Percentiles rank a stretch among this genome's conserved stretches.
Evolutionary conservation across 2,888 invertebrate species (phyloP).

Genomic region (Aethes cnicana): DNA sequence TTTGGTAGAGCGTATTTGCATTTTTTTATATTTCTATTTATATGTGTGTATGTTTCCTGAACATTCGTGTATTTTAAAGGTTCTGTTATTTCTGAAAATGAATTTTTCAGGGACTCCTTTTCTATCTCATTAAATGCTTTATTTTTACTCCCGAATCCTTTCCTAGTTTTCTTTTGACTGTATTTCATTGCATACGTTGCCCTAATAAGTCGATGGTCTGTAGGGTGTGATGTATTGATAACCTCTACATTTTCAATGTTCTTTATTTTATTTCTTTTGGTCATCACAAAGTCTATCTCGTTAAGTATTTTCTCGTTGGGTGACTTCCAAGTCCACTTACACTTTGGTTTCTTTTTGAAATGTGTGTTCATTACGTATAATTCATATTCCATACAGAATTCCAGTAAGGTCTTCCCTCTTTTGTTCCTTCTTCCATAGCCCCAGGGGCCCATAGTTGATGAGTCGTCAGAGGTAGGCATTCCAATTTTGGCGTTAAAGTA

Average conservation of each 20-base stretch:
- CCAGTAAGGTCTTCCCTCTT: neutral
- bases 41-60: neutral
- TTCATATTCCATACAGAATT: neutral
- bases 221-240: constrained; percentile 2
- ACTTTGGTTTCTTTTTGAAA: neutral
- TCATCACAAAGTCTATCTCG: constrained; percentile 2
- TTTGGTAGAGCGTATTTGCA: neutral
- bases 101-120: constrained; percentile 2
- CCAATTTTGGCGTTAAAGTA: neutral
- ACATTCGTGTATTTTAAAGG: neutral
- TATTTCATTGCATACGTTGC: neutral
- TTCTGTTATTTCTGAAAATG: neutral
- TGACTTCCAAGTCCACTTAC: neutral
- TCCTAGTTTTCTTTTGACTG: neutral
- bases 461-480: neutral
- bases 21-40: neutral
- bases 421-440: neutral
- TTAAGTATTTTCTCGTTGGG: neutral
- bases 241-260: neutral
- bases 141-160: neutral
- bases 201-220: neutral
- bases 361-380: constrained; percentile 1
- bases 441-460: neutral
- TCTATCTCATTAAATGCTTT: neutral
- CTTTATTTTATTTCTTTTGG: neutral